Evolutionary conservation across 2,888 invertebrate genomes (phyloP), one percentile per base, ranked within the genome.

Genomic region (Tenthredo scrophulariae): DNA sequence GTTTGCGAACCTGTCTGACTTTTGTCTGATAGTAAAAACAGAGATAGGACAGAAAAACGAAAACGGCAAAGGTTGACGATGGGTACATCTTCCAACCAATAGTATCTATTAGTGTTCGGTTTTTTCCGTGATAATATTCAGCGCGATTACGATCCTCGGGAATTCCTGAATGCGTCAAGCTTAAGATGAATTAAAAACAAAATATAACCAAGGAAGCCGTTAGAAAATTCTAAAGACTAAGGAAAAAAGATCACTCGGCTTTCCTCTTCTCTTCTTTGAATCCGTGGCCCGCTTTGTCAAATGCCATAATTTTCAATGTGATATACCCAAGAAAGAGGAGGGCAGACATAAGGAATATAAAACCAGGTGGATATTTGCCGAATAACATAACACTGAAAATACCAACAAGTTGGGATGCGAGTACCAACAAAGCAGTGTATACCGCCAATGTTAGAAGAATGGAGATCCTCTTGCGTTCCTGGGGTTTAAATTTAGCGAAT

Each of bases 351-450:
- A 93, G 90, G 85, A 93, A 93, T 33, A 93, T 86, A 80, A 92
- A 93, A 26, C 93, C 93, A 0, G 93, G 93, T 0, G 92, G 91
- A 86, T 91, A 91, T 84, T 91, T 92, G 67, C 91, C 91, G 18
- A 90, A 85, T 2, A 90, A 86, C 86, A 92, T 89, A 26, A 92
- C 85, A 75, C 89, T 89, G 84, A 89, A 89, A 13, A 93, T 86
- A 1, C 88, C 89, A 54, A 91, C 58, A 40, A 92, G 84, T 84
- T 93, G 91, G 77, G 90, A 88, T 37, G 86, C 84, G 7, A 93
- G 86, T 0, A 93, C 75, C 40, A 93, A 7, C 3, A 91, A 91
- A 3, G 91, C 91, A 10, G 92, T 86, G 75, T 93, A 93, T 50
- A 93, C 89, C 0, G 91, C 91, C 26, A 91, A 18, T 0, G 87